Conservation (phyloP, 2,888 invertebrate species). For the Xestia c-nigrum region DNA sequence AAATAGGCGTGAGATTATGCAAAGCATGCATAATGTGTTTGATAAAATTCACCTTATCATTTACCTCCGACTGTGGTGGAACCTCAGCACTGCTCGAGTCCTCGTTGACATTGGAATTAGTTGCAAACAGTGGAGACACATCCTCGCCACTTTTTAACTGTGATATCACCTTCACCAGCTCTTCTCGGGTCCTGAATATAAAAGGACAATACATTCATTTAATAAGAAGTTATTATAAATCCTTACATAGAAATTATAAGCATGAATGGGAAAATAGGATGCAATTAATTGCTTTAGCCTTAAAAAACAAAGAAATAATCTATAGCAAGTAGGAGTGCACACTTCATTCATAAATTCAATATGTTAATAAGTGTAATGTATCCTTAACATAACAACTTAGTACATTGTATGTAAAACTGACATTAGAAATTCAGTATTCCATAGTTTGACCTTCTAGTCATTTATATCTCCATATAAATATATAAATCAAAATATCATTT, state of each 20-base stretch:
- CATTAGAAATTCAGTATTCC: slow-evolving; percentile 11
- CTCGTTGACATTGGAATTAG: slow-evolving; percentile 82
- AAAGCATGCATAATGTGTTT: background rate
- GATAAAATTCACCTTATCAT: slow-evolving; percentile 13
- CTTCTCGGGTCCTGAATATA: slow-evolving; percentile 93
- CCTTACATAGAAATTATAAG: background rate
- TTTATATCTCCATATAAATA: slow-evolving; percentile 1
- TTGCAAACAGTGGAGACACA: slow-evolving; percentile 84
- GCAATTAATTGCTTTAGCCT: too few relatives aligned
- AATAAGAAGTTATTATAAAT: background rate
- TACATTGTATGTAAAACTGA: slow-evolving; percentile 44
- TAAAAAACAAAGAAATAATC: background rate
- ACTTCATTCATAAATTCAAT: slow-evolving; percentile 3
- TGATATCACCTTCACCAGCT: slow-evolving; percentile 94
- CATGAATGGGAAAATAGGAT: background rate
- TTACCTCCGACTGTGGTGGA: slow-evolving; percentile 67
- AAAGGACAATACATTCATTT: background rate
- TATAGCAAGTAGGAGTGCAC: background rate
- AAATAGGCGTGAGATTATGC: background rate
- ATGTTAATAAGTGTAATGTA: slow-evolving; percentile 24
- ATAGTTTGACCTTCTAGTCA: background rate
- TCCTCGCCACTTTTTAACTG: slow-evolving; percentile 94
- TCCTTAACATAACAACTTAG: slow-evolving; percentile 5
- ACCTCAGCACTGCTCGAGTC: slow-evolving; percentile 85
- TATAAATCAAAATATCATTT: slow-evolving; percentile 5